Conservation (phyloP, 2,797 vertebrate species). For the Rhincodon typus region DNA sequence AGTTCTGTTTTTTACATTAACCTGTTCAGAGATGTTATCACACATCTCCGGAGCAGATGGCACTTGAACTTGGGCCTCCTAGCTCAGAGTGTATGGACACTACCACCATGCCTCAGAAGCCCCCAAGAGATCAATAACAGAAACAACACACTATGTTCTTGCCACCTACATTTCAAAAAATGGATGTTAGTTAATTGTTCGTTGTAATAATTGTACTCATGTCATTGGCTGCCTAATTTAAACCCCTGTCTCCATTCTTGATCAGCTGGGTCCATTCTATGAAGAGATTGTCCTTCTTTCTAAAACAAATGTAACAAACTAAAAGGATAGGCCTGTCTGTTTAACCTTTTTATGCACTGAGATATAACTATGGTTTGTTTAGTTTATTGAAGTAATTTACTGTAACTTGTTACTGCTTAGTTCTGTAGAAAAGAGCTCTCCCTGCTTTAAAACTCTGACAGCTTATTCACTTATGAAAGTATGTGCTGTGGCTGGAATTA, state of each 20-base stretch:
- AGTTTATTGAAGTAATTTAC: neutral
- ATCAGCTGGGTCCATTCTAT: neutral
- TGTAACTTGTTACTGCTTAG: neutral
- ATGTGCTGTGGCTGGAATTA: neutral
- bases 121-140: too few species aligned
- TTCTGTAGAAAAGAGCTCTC: neutral
- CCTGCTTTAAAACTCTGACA: neutral
- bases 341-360: neutral
- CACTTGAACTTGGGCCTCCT: too few species aligned
- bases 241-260: neutral
- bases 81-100: too few species aligned
- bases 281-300: neutral
- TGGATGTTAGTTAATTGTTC: neutral
- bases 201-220: neutral
- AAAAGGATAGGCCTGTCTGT: neutral
- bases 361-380: neutral
- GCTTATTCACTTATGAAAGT: neutral
- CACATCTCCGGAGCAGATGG: too few species aligned
- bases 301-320: neutral
- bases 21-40: too few species aligned
- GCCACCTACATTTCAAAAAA: neutral
- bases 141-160: too few species aligned
- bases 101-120: too few species aligned
- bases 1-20: too few species aligned
- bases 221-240: neutral